Base-by-base conservation (phyloP, 2,797 vertebrate species). In the Hybognathus amarus region DNA sequence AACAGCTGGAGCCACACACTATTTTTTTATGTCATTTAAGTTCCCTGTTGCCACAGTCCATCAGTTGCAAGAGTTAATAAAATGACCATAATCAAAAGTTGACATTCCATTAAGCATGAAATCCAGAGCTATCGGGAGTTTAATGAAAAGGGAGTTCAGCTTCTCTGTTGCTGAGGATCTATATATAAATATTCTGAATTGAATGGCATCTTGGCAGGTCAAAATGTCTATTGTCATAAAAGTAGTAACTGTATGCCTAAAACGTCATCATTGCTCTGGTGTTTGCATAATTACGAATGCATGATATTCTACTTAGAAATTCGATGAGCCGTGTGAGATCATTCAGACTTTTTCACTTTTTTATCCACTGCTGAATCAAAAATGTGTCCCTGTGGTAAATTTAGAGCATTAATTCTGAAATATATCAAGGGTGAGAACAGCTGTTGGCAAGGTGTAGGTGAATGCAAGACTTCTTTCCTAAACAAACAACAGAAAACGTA, bases 361-460 rank as follows among this genome's bases (percentile, higher is more conserved):
- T 76, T 20, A 75, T 84, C 17, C 66, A 73, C 68, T 45, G 76
- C 30, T 67, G 56, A 73, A 83, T 85, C 50, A 77, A 83, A 86
- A 86, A 80, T 70, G 70, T 76, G 66, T 64, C 70, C 75, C 73
- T 13, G 45, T 69, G 77, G 85, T 76, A 83, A 86, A 88, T 88
- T 83, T 88, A 78, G 66, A 70, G 82, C 83, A 87, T 86, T 87
- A 42, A 66, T 82, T 76, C n/a, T 66, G 66, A 80, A 68, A 82
- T 87, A 74, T 78, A 85, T 87, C 82, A 85, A 76, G 59, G 83
- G 86, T 77, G 83, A 73, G 83, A 86, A 89, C 85, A 87, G 85
- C 64, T 54, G 56, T n/a, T 87, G 83, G 88, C 77, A 33, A 77
- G 81, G 66, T 70, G 56, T 42, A 42, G 68, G 77, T 63, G 85